Percentiles rank a stretch among this genome's conserved stretches.
phyloP scores from a whole-genome alignment of 2,113 vertebrate species.

The Hemicordylus capensis region DNA sequence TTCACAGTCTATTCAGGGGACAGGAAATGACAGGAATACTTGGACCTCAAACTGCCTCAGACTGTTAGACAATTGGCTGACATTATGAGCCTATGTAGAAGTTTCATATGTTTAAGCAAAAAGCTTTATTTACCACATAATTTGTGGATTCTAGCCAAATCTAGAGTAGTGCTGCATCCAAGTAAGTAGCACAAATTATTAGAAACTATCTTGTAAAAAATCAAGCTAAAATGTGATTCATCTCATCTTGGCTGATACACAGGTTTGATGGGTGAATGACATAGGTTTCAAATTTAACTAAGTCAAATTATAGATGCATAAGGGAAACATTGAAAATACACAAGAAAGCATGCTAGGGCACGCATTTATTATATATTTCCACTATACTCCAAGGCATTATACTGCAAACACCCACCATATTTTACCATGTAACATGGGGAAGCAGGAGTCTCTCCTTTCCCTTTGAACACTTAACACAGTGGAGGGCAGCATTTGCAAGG shows the following conservation, averaged over 20 bases:
- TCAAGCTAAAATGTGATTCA: neutral
- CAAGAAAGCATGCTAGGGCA: slow-evolving; percentile 38
- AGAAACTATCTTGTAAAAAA: neutral
- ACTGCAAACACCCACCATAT: slow-evolving; percentile 34
- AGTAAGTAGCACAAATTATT: neutral
- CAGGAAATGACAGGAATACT: neutral
- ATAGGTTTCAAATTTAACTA: slow-evolving; percentile 25
- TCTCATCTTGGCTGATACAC: slow-evolving; percentile 22
- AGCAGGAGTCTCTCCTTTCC: slow-evolving; percentile 19
- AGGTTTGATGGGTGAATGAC: slow-evolving; percentile 41
- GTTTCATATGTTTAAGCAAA: neutral
- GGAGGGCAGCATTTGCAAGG: neutral
- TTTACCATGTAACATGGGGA: neutral
- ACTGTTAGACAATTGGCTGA: neutral
- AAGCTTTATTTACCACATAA: neutral
- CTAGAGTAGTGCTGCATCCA: neutral
- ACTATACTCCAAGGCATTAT: slow-evolving; percentile 10
- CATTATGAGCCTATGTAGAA: neutral
- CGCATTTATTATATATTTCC: slow-evolving; percentile 29
- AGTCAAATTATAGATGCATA: slow-evolving; percentile 32
- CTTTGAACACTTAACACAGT: neutral
- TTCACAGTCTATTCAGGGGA: neutral
- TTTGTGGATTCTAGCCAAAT: neutral
- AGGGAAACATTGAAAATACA: slow-evolving; percentile 42
- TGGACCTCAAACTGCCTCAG: neutral